Base-by-base conservation (phyloP, 2,888 invertebrate species). In the Pyrgus malvae region DNA sequence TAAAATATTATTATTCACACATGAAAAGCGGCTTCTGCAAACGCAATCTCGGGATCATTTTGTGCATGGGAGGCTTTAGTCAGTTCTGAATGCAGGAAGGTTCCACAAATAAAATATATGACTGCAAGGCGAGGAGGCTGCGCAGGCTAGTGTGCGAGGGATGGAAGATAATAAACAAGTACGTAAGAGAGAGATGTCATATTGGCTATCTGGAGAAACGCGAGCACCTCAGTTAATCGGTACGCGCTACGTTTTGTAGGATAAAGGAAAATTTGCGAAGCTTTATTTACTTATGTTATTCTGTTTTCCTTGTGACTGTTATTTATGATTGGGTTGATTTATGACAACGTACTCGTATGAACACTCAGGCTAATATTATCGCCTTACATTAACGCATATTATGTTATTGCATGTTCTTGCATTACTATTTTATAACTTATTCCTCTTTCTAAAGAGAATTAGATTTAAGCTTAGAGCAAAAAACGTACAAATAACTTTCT, bases 151-250 rank as follows among this genome's bases (percentile, higher is more conserved):
- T 53, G 64, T 57, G 70, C 83, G 60, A 61, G 80, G 74, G 83
- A 87, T 40, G 58, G 64, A 48, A 44, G 40, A 61, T 60, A 17
- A 37, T 50, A 64, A 40, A 58, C 31, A 49, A 14, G 12, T 58
- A 56, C 37, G 83, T 64, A 62, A 33, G 73, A 85, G 64, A 44
- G 75, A 64, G 79, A 81, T 49, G 62, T 65, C 54, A 68, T 69
- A 70, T 78, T 76, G 83, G 84, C 85, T 88, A 89, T 88, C 88
- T 83, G 81, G 80, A 89, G 89, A 88, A 89, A 90, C 78, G 87
- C 90, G 90, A 82, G 88, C 88, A 88, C 85, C 88, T 87, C 85
- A 83, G 89, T 89, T 90, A 90, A 89, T 88, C 90, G 84, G 85
- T 88, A 84, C 87, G 81, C 87, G 87, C 84, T 85, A 83, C 84